Evolutionary conservation across 1,140 invertebrate species (phyloP), one percentile per base, ranked within the genome.

Genomic region (Cephus cinctus): DNA sequence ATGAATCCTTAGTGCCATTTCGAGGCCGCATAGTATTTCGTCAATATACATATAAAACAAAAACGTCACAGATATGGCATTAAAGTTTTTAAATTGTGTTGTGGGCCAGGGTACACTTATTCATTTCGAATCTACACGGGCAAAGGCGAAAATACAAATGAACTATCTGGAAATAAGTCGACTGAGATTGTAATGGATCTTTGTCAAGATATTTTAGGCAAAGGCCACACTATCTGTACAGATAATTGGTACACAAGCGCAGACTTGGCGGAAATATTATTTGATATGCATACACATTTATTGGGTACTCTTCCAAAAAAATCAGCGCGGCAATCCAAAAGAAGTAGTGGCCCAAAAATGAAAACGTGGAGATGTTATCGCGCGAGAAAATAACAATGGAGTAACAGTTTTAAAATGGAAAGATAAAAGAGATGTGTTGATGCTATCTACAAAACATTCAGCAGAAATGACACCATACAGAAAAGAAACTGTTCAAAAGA

Each of bases 211-310:
- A 41, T 64, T 56, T 52, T 70, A 39, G 43, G 66, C 50, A 56
- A 56, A 47, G 66, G 64, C 5, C 70, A 76, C 50, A 66, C 62
- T 14, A 9, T 79, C 20, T 65, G 56, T 47, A 71, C 67, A 11
- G 73, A 78, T 52, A 77, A 77, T 58, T 78, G 60, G 52, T 75
- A 78, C 47, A 72, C 65, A 0, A 69, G 59, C 19, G 34, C 67
- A 16, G 14, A 42, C 15, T 47, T 78, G n/a, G 64, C 67, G 0
- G 18, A 61, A 30, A 55, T 59, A 45, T 54, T 78, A 15, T 50
- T 69, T n/a, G 1, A 46, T 5, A 61, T 58, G 21, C 56, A 69
- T 3, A 74, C 64, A 0, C 61, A 74, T 56, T 32, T 66, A 20
- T 50, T 67, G 20, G 72, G 66, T 32, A 68, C 61, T 41, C 46